These are phyloP conservation scores for Myiagra hebetior DNA, from an alignment of 2,113 vertebrate genomes.

Conservation along the genomic window DNA sequence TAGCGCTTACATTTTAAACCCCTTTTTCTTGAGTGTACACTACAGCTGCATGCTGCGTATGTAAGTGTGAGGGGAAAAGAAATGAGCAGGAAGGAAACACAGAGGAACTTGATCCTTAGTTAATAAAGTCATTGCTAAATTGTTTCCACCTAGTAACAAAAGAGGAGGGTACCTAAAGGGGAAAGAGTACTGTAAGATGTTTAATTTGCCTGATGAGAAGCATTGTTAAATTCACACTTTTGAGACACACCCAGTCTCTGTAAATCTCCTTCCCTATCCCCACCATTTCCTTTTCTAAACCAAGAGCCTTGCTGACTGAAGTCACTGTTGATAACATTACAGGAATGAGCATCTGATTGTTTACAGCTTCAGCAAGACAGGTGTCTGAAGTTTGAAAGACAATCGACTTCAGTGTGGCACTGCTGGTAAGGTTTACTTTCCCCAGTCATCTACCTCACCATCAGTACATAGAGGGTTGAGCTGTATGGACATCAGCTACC, in stretches of 20 bases:
- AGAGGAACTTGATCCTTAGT: not conserved
- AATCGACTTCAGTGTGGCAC: not conserved
- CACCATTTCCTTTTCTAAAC: not conserved
- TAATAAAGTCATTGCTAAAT: not conserved
- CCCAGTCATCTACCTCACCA: not conserved
- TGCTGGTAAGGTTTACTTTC: not conserved
- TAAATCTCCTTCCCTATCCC: not conserved
- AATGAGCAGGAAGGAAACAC: conserved; percentile 12
- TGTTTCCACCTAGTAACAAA: not conserved
- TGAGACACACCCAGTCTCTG: not conserved
- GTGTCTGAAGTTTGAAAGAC: not conserved
- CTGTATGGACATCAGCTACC: not conserved
- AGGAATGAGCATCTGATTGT: not conserved
- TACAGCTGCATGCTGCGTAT: not conserved
- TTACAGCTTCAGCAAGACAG: not conserved
- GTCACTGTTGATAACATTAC: not conserved
- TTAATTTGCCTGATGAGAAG: not conserved
- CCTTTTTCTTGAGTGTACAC: not conserved
- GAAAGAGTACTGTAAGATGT: not conserved
- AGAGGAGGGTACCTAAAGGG: not conserved
- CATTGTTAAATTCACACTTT: not conserved
- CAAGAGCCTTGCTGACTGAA: not conserved
- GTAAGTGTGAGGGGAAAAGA: not conserved
- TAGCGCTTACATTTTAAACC: not conserved
- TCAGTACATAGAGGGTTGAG: not conserved